Percentiles rank a stretch among this genome's conserved stretches.
phyloP scores from a whole-genome alignment of 2,113 vertebrate genomes.

The Merops nubicus region DNA sequence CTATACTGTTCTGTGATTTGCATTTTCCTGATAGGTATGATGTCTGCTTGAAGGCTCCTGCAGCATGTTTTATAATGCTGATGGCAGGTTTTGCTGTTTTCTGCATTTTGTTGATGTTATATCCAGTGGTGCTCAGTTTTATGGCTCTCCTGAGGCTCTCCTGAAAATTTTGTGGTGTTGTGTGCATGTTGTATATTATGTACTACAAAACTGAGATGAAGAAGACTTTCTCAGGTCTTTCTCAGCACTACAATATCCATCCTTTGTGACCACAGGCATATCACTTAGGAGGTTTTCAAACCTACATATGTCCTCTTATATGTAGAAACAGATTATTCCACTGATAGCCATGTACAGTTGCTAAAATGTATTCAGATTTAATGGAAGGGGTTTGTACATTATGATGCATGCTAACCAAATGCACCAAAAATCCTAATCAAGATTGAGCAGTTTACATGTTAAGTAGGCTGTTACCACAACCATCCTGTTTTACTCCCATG shows the following conservation, averaged over 20 bases:
- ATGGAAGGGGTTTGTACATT: not conserved
- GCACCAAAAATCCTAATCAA: not conserved
- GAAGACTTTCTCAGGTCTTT: slow-evolving; percentile 9
- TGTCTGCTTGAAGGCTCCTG: slow-evolving; percentile 17
- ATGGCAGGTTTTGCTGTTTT: not conserved
- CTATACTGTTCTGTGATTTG: not conserved
- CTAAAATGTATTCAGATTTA: not conserved
- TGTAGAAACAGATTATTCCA: not conserved
- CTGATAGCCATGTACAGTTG: not conserved
- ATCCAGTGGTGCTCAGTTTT: not conserved
- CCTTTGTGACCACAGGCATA: not conserved
- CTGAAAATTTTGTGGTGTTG: not conserved
- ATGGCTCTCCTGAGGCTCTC: not conserved
- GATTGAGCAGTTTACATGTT: not conserved
- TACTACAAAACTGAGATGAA: not conserved
- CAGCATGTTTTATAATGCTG: not conserved
- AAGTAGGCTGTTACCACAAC: not conserved
- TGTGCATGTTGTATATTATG: not conserved
- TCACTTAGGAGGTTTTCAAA: not conserved
- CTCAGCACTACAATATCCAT: not conserved
- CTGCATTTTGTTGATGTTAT: slow-evolving; percentile 50
- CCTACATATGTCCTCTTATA: not conserved
- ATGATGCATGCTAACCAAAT: not conserved
- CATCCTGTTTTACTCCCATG: not conserved
- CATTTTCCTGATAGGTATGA: not conserved